Conservation (phyloP, 1,140 invertebrate genomes). For the Lineus longissimus region DNA sequence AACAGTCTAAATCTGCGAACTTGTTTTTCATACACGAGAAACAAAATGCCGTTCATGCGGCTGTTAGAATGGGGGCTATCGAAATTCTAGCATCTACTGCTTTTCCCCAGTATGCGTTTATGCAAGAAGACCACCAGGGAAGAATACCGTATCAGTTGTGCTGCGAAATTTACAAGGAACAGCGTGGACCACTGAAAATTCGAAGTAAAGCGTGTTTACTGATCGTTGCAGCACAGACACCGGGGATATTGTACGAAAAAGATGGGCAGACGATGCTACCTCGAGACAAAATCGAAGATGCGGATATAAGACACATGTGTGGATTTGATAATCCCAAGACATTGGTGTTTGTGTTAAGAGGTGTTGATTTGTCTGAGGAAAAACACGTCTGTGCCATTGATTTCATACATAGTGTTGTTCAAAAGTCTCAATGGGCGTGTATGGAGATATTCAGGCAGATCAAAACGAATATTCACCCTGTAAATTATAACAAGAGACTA, state of each 20-base stretch:
- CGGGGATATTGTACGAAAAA: neutral
- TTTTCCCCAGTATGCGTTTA: neutral
- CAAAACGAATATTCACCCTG: constrained; percentile 4
- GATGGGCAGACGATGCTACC: neutral
- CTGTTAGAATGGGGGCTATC: constrained; percentile 1
- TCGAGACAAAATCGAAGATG: constrained; percentile 4
- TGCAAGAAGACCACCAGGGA: constrained; percentile 5
- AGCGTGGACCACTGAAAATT: neutral
- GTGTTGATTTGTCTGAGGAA: neutral
- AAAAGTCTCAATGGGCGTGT: constrained; percentile 1
- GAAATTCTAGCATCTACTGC: constrained; percentile 7
- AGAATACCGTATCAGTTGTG: constrained; percentile 3
- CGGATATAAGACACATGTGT: constrained; percentile 5
- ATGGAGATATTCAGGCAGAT: constrained; percentile 1
- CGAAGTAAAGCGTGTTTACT: neutral
- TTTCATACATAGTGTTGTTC: neutral
- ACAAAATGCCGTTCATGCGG: constrained; percentile 4
- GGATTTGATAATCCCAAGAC: constrained; percentile 5
- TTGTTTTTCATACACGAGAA: constrained; percentile 1
- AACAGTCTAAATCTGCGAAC: constrained; percentile 6
- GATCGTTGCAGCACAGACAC: constrained; percentile 3
- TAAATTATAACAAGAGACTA: neutral
- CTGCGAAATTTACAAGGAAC: neutral
- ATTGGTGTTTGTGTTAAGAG: neutral
- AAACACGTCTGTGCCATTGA: neutral